Conservation (phyloP, 2,797 vertebrate species). For the Percopsis omiscomaycus region DNA sequence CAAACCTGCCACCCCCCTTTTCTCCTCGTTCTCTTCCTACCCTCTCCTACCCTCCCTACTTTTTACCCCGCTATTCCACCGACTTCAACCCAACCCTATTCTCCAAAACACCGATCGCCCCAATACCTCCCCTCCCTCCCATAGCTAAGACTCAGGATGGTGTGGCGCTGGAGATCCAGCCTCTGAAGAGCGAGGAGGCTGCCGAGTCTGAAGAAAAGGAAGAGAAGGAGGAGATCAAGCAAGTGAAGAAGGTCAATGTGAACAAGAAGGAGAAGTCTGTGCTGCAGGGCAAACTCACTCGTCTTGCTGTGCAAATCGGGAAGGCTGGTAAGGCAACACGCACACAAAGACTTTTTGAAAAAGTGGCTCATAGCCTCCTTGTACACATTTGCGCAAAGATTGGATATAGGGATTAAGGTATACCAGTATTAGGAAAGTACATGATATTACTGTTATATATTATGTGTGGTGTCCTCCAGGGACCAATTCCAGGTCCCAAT, state of each 20-base stretch:
- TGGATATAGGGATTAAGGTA: too few species aligned
- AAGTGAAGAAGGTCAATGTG: constrained; percentile 84
- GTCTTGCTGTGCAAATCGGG: constrained; percentile 93
- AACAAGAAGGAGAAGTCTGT: constrained; percentile 98
- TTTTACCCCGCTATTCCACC: constrained; percentile 36
- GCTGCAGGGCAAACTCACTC: constrained; percentile 95
- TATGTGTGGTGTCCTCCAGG: too few species aligned
- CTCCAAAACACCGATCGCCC: neutral
- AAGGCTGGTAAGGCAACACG: constrained; percentile 86
- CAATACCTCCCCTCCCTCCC: constrained; percentile 1
- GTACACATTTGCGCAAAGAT: too few species aligned
- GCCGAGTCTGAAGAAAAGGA: constrained; percentile 89
- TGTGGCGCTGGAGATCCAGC: constrained; percentile 94
- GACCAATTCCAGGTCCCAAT: too few species aligned
- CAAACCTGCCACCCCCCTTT: constrained; percentile 16
- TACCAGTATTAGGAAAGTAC: too few species aligned
- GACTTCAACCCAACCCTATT: constrained; percentile 6
- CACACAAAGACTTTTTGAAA: constrained; percentile 4
- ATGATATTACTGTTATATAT: too few species aligned
- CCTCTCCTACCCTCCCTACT: constrained; percentile 20
- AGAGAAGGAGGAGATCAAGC: constrained; percentile 82
- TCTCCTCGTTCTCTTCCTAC: constrained; percentile 17
- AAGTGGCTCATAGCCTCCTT: too few species aligned
- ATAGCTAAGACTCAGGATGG: constrained; percentile 96
- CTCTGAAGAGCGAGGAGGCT: constrained; percentile 94